phyloP scores from a whole-genome alignment of 1,140 invertebrate genomes.

The Leptoteleia sp. region DNA sequence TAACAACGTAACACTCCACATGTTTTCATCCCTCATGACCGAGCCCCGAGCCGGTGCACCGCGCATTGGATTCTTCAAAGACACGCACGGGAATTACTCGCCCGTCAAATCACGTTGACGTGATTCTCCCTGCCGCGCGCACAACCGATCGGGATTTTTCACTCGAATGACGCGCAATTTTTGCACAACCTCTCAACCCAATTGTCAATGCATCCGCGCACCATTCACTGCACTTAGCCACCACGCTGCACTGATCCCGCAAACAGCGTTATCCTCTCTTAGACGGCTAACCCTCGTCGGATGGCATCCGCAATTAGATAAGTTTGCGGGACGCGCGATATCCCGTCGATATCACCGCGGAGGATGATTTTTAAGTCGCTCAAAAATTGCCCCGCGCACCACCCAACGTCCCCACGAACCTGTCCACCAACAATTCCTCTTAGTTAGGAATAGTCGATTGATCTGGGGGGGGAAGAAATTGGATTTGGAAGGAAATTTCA shows the following conservation, averaged over 20 bases:
- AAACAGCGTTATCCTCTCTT: too few relatives aligned
- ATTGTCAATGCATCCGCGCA: slow-evolving; percentile 21
- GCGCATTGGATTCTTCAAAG: slow-evolving; percentile 56
- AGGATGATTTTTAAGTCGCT: too few relatives aligned
- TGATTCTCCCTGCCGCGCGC: slow-evolving; percentile 53
- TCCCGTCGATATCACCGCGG: too few relatives aligned
- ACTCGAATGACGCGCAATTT: slow-evolving; percentile 26
- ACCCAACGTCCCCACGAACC: too few relatives aligned
- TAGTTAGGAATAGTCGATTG: too few relatives aligned
- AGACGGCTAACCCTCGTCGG: too few relatives aligned
- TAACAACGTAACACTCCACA: slow-evolving; percentile 77
- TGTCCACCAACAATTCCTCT: too few relatives aligned
- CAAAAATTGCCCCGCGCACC: too few relatives aligned
- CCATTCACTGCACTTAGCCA: slow-evolving; percentile 29
- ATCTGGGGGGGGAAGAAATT: too few relatives aligned
- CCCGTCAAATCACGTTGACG: slow-evolving; percentile 52
- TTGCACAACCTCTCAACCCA: slow-evolving; percentile 11
- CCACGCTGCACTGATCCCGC: slow-evolving; percentile 17
- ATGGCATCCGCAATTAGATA: too few relatives aligned
- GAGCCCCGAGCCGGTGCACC: slow-evolving; percentile 32
- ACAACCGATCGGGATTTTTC: slow-evolving; percentile 46
- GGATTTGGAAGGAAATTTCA: too few relatives aligned
- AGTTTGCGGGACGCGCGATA: too few relatives aligned
- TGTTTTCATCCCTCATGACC: slow-evolving; percentile 69
- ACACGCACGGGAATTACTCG: slow-evolving; percentile 30